Evolutionary conservation across 2,888 invertebrate species (phyloP).

Genomic region (Erebia aethiops): DNA sequence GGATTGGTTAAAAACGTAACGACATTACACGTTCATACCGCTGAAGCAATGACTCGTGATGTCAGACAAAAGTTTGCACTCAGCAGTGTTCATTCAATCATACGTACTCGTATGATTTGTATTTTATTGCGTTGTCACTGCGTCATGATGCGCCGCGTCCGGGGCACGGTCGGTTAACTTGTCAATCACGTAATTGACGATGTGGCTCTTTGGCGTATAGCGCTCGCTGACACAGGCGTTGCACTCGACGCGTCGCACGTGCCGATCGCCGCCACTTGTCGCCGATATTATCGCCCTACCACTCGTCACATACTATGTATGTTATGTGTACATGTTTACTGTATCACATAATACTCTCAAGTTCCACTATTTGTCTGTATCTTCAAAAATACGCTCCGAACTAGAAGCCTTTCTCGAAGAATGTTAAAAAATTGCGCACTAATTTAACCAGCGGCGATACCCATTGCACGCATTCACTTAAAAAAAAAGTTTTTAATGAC

Average conservation of each 20-base stretch:
- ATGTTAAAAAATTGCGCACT: too few species aligned
- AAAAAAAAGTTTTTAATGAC: too few species aligned
- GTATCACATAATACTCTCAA: neutral
- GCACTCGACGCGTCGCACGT: slow-evolving; percentile 72
- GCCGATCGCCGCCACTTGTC: slow-evolving; percentile 74
- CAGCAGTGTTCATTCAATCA: too few species aligned
- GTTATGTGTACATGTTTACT: slow-evolving; percentile 24
- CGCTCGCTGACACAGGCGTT: slow-evolving; percentile 58
- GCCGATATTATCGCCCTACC: slow-evolving; percentile 64
- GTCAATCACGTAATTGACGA: slow-evolving; percentile 71
- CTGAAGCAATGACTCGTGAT: slow-evolving; percentile 39
- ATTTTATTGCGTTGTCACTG: slow-evolving; percentile 46
- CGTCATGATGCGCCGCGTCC: slow-evolving; percentile 44
- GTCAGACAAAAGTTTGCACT: slow-evolving; percentile 39
- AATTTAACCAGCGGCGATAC: too few species aligned
- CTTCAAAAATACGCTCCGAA: neutral
- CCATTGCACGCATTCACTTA: too few species aligned
- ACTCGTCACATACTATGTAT: slow-evolving; percentile 43
- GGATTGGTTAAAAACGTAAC: slow-evolving; percentile 1
- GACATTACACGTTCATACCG: slow-evolving; percentile 8
- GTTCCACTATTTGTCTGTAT: neutral
- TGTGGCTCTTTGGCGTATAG: slow-evolving; percentile 58
- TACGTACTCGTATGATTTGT: slow-evolving; percentile 37
- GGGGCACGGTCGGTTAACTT: slow-evolving; percentile 60
- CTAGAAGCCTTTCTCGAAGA: too few species aligned